Evolutionary conservation across 2,113 vertebrate genomes (phyloP).

Genomic region (Alethe castanea): DNA sequence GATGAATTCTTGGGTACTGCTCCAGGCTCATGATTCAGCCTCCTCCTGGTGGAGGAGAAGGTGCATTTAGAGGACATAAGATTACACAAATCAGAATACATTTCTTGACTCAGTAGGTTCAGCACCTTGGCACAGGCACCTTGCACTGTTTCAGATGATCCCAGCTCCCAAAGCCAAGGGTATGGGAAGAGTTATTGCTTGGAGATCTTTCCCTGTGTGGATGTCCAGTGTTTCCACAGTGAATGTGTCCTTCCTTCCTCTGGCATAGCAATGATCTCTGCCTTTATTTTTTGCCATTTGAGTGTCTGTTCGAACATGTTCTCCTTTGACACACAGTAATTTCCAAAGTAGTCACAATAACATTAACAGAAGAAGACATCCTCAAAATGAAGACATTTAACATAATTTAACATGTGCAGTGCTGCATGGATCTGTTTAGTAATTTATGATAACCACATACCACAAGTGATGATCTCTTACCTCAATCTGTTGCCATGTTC

Average conservation of each 20-base stretch:
- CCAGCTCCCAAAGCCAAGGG: background rate
- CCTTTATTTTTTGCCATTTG: background rate
- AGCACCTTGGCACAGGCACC: background rate
- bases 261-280: background rate
- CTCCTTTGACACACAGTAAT: background rate
- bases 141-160: background rate
- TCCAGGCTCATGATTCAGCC: background rate
- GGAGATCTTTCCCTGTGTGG: background rate
- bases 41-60: background rate
- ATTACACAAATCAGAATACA: background rate
- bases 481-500: background rate
- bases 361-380: background rate
- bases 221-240: fast-evolving
- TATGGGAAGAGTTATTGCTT: background rate
- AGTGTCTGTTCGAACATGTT: background rate
- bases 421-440: background rate
- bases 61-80: background rate
- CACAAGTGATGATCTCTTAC: background rate
- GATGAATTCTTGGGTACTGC: background rate
- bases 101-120: background rate
- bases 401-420: background rate
- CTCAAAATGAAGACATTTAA: background rate
- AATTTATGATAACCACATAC: background rate
- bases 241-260: background rate
- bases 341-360: background rate